These are phyloP conservation scores for Xanthorhoe designata DNA, from an alignment of 2,888 invertebrate genomes.

Conservation along the genomic window DNA sequence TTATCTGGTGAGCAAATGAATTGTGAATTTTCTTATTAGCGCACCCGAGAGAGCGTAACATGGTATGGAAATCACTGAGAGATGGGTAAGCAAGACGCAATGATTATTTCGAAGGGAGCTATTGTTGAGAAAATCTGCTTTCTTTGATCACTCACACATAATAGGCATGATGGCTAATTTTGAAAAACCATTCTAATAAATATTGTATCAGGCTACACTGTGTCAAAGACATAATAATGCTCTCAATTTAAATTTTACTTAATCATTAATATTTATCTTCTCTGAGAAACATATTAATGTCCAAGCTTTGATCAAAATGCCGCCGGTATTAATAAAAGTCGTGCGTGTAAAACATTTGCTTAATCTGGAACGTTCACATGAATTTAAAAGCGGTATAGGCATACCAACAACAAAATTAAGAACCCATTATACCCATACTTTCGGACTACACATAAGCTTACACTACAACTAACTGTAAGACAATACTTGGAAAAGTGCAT, in stretches of 20 bases:
- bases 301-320: slow-evolving; percentile 16
- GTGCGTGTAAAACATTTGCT: slow-evolving; percentile 12
- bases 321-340: slow-evolving; percentile 9
- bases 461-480: slow-evolving; percentile 20
- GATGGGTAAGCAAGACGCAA: slow-evolving; percentile 31
- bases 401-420: slow-evolving; percentile 24
- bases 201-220: too few relatives aligned
- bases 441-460: slow-evolving; percentile 6
- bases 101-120: slow-evolving; percentile 28
- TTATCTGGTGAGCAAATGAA: slow-evolving; percentile 68
- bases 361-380: slow-evolving; percentile 21
- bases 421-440: slow-evolving; percentile 18
- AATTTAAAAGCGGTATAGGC: slow-evolving; percentile 20
- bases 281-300: slow-evolving; percentile 12
- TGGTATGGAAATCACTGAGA: slow-evolving; percentile 42
- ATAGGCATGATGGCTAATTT: too few relatives aligned
- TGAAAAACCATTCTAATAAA: too few relatives aligned
- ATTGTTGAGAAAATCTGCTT: slow-evolving; percentile 27
- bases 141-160: slow-evolving; percentile 6
- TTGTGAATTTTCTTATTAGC: slow-evolving; percentile 70
- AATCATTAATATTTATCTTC: not conserved
- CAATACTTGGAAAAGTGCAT: slow-evolving; percentile 19
- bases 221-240: too few relatives aligned
- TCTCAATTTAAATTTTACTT: not conserved
- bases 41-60: slow-evolving; percentile 66